These are phyloP conservation scores for Adelosebastes latens DNA, from an alignment of 2,797 vertebrate genomes.

Conservation along the genomic window DNA sequence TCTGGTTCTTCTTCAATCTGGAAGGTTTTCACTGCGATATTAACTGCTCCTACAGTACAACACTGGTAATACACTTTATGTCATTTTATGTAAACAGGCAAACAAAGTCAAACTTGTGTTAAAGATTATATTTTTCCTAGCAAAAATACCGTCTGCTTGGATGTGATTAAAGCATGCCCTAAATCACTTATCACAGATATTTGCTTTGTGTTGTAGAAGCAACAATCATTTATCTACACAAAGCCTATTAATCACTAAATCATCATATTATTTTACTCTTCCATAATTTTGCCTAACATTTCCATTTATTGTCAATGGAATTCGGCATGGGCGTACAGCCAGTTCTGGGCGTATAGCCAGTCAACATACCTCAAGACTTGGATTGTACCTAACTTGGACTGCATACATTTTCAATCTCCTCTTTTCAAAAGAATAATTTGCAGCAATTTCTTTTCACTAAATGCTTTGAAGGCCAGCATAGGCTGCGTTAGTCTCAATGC, in stretches of 20 bases:
- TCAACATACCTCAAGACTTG: not conserved
- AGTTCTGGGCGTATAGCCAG: conserved; percentile 14
- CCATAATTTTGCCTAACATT: not conserved
- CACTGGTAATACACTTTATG: not conserved
- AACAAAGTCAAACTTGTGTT: not conserved
- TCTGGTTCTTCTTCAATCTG: not conserved
- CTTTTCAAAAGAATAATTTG: not conserved
- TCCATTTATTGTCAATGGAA: not conserved
- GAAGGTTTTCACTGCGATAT: not conserved
- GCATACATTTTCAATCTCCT: conserved; percentile 1
- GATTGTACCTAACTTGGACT: not conserved
- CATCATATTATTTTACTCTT: not conserved
- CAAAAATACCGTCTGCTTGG: not conserved
- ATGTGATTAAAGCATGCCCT: not conserved
- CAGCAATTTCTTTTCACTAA: not conserved
- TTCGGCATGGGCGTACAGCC: not conserved
- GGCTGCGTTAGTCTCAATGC: not conserved
- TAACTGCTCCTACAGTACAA: not conserved
- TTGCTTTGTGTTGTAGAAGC: not conserved
- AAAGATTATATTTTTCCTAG: not conserved
- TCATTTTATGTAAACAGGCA: not conserved
- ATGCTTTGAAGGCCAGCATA: conserved; percentile 8
- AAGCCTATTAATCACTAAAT: not conserved
- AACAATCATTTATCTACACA: not conserved
- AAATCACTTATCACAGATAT: not conserved